Base-by-base conservation (phyloP, 2,888 invertebrate species). In the Drosophila vallismaia region DNA sequence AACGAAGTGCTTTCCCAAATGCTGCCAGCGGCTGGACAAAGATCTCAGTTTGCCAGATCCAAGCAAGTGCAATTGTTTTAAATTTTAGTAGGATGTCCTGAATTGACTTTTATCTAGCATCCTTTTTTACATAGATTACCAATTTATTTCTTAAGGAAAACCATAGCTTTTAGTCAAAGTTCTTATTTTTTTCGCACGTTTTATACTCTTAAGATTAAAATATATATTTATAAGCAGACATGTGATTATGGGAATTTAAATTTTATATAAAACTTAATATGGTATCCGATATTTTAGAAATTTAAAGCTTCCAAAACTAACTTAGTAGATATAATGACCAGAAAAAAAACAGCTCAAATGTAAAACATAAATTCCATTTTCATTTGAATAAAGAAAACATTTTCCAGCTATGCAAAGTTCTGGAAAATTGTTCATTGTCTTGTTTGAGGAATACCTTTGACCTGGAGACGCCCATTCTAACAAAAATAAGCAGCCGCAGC, bases 401-500 rank as follows among this genome's bases (percentile, higher is more conserved):
- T 7, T 3, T 46, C 44, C 14, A 24, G 29, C 10, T 14, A 8
- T 40, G 24, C 26, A 24, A 44, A 24, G 19, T 36, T 9, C 19
- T 6, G 29, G 19, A 28, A 24, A 50, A 24, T 24, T 45, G 42
- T 64, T 29, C 48, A 33, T 42, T 36, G 44, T 45, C 29, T 51
- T 66, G 36, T 52, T 29, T 1, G 19, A 7, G 52, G 24, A 31
- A 19, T 24, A 52, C 28, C 51, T 52, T 66, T 66, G 62, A 53
- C 53, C 29, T n/a, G 33, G 4, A 62, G 49, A 29, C 53, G 12
- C 44, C 53, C 38, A n/a, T 14, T 38, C 53, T 53, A 56, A 29
- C 56, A 57, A 67, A 53, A 44, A 42, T 19, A 42, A 28, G 60
- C 49, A 51, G 76, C 75, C 78, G 80, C 84, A 76, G 63, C 77